Evolutionary conservation across 2,797 vertebrate genomes (phyloP), one percentile per base, ranked within the genome.

Genomic region (Lepus oiostolus): DNA sequence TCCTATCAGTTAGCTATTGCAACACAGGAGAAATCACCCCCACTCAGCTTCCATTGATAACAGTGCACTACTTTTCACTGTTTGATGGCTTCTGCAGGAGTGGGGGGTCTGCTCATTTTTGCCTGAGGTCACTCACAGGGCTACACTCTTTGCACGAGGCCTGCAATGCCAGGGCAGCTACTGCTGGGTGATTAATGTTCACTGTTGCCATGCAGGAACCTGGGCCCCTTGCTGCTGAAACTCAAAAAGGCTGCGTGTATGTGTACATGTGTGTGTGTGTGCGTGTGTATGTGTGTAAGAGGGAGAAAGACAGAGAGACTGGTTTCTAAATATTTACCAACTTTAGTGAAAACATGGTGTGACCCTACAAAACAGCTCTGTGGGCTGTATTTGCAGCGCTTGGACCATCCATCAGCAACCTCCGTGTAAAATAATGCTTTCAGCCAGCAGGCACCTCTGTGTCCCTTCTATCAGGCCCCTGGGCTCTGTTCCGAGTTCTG

Each of bases 291-390:
- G 42, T 47, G 8, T 47, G 42, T 47, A 47, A 47, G 42, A 47
- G 42, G 42, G 42, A 47, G 54, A 58, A 16, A 58, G 14, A 58
- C 54, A 58, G 17, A 58, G 54, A 58, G 54, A 58, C 58, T 82
- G 63, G 68, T 50, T 72, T 95, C 83, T 58, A 93, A 96, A 83
- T 63, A 65, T 76, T 77, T 93, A 68, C 85, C 13, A 58, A 58
- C 19, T 58, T 58, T 58, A 16, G 24, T 54, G 81, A 93, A 96
- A 95, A 63, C 12, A 85, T 13, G 42, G 22, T 77, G 38, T 75
- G 71, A 75, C 32, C 32, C 26, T 72, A 77, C 32, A 92, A 87
- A 93, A 91, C 8, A 12, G 4, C 80, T n/a, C 12, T 60, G 38
- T 58, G 11, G 10, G 28, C 52, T 80, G 67, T 21, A 75, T 80